Evolutionary conservation across 2,113 vertebrate genomes (phyloP).

Genomic region (Syrmaticus mikado): DNA sequence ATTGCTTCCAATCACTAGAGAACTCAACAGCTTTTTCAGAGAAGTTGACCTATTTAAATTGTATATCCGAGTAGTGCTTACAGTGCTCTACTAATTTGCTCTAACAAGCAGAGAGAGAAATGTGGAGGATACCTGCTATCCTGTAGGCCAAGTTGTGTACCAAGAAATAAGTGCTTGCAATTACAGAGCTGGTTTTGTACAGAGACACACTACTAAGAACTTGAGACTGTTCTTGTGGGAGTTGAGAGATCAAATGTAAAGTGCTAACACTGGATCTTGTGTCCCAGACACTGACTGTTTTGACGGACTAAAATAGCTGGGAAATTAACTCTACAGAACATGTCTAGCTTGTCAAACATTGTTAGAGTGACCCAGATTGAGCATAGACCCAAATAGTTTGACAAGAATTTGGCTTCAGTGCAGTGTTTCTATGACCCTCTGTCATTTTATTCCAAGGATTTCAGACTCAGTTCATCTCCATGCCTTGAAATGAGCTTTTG

Average conservation of each 20-base stretch:
- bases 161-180: not conserved
- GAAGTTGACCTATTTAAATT: slow-evolving; percentile 54
- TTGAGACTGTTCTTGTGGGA: not conserved
- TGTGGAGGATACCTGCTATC: not conserved
- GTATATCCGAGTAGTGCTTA: slow-evolving; percentile 14
- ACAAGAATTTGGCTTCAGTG: slow-evolving; percentile 23
- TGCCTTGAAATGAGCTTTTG: not conserved
- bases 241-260: not conserved
- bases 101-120: slow-evolving; percentile 29
- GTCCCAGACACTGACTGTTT: not conserved
- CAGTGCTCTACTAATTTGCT: slow-evolving; percentile 12
- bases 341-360: not conserved
- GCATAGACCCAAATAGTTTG: not conserved
- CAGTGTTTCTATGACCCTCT: not conserved
- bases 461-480: not conserved
- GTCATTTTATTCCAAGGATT: slow-evolving; percentile 1
- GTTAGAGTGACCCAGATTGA: not conserved
- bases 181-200: not conserved
- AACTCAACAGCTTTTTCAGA: slow-evolving; percentile 33
- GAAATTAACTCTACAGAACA: slow-evolving; percentile 21
- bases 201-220: not conserved
- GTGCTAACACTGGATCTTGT: not conserved
- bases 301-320: not conserved
- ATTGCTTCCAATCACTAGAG: slow-evolving; percentile 15
- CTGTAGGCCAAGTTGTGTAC: not conserved